Evolutionary conservation across 2,113 vertebrate species (phyloP).

Genomic region (Tyrannus savana): DNA sequence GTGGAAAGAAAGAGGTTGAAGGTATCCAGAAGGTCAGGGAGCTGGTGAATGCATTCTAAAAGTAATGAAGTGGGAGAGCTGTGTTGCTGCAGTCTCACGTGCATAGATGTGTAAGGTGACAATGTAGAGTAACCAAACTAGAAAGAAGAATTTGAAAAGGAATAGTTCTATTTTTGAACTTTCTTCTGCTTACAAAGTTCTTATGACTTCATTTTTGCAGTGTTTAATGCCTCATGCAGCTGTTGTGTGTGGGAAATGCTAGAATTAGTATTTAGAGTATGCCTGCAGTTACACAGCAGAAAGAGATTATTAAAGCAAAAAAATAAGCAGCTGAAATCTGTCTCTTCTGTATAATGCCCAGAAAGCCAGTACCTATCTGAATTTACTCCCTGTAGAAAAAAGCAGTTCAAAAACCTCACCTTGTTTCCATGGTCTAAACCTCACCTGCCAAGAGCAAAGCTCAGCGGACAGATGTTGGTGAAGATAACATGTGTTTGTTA

Average conservation of each 20-base stretch:
- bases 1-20: background rate
- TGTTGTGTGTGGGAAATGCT: background rate
- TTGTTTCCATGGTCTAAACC: background rate
- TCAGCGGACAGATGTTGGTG: background rate
- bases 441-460: background rate
- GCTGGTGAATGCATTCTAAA: background rate
- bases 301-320: background rate
- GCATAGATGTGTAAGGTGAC: background rate
- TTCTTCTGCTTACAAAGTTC: background rate
- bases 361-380: background rate
- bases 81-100: background rate
- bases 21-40: background rate
- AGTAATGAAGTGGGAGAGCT: background rate
- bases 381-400: background rate
- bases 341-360: background rate
- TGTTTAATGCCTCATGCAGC: background rate
- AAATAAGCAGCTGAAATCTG: background rate
- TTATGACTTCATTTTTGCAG: background rate
- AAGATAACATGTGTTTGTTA: background rate
- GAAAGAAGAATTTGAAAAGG: background rate
- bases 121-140: background rate
- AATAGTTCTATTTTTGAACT: background rate
- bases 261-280: background rate
- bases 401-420: background rate
- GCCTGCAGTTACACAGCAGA: background rate